Evolutionary conservation across 2,888 invertebrate genomes (phyloP), one percentile per base, ranked within the genome.

Genomic region (Horisme vitalbata): DNA sequence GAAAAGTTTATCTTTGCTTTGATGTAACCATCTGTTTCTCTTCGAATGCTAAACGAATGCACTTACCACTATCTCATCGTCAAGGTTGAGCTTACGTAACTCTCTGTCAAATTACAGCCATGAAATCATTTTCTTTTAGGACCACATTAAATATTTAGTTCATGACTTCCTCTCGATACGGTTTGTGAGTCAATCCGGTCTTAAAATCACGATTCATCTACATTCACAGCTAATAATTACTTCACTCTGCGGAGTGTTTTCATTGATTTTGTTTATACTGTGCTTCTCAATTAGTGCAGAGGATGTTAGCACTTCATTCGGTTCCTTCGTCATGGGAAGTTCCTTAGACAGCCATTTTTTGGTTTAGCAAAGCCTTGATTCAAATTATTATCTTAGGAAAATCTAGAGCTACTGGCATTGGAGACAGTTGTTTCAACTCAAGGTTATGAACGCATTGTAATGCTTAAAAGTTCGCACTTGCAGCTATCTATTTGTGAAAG

Each of bases 121-220:
- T 84, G 84, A 72, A 63, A 79, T 63, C 57, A 60, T 69, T 79
- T 79, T 72, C 65, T 69, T 71, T 66, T 59, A 65, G 50, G 63
- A 60, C 65, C 57, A 66, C 64, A 74, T 74, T 77, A 77, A 81
- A n/a, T n/a, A 73, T 74, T 70, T 62, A 58, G 72, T 79, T 78
- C 64, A 80, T 81, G 65, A 61, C 79, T 72, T 78, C 77, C 77
- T 74, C 61, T 72, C 61, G 70, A 74, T 74, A 64, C 77, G 71
- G 69, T 47, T 49, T 32, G 62, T 77, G 75, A 80, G 57, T 77
- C 73, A 75, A 57, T 57, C 32, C 35, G 34, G 38, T 45, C 23
- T 36, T 64, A 68, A 52, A 38, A 43, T 36, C n/a, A 10, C 6
- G 20, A 38, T 26, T 32, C 5, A 34, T 28, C 31, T 24, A 8